These are phyloP conservation scores for Apotomis capreana DNA, from an alignment of 2,888 invertebrate genomes.

Conservation along the genomic window DNA sequence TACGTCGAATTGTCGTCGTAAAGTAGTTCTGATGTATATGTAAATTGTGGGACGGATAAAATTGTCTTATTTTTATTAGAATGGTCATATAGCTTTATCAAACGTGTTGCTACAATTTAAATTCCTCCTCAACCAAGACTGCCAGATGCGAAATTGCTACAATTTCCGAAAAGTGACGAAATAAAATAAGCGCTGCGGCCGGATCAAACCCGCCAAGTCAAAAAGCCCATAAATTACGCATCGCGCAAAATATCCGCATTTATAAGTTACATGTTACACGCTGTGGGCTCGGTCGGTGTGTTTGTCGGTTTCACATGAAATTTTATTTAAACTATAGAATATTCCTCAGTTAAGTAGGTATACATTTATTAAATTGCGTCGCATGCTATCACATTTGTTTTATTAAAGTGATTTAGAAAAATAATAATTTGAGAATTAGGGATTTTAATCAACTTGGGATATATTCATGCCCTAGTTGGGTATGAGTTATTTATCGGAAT, in stretches of 20 bases:
- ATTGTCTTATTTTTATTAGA: too few relatives aligned
- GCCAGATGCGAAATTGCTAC: slow-evolving; percentile 16
- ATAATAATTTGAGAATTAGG: too few relatives aligned
- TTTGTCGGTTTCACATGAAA: background rate
- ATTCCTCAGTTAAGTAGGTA: background rate
- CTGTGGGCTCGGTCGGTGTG: background rate
- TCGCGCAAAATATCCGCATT: slow-evolving; percentile 32
- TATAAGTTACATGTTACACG: slow-evolving; percentile 14
- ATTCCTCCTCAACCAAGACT: slow-evolving; percentile 1
- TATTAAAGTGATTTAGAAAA: too few relatives aligned
- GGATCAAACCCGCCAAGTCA: slow-evolving; percentile 38
- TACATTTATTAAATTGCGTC: background rate
- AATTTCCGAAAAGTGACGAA: slow-evolving; percentile 31
- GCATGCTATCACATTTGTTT: background rate
- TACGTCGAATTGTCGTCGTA: too few relatives aligned
- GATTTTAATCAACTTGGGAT: too few relatives aligned
- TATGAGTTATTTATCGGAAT: too few relatives aligned
- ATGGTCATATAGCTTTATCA: background rate
- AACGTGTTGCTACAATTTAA: background rate
- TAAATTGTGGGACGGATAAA: too few relatives aligned
- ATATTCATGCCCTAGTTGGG: too few relatives aligned
- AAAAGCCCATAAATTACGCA: slow-evolving; percentile 42
- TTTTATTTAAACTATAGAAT: background rate
- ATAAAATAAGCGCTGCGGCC: slow-evolving; percentile 35
- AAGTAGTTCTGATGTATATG: too few relatives aligned